phyloP scores from a whole-genome alignment of 2,797 vertebrate species.

The Coregonus suidteri region DNA sequence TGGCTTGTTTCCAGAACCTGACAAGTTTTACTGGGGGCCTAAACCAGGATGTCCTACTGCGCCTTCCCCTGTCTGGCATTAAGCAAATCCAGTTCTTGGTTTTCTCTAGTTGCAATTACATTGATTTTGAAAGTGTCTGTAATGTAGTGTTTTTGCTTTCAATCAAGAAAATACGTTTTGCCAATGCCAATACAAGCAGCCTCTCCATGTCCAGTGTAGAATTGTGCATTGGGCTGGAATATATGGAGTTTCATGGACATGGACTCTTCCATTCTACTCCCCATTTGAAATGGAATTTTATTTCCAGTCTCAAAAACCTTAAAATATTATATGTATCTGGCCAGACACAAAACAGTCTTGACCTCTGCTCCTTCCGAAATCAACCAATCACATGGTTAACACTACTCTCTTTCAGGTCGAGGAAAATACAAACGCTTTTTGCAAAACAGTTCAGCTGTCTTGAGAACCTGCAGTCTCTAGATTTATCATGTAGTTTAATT shows the following conservation, averaged over 20 bases:
- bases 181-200: not conserved
- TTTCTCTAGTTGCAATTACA: accelerated
- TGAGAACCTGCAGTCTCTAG: not conserved
- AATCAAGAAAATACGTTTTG: not conserved
- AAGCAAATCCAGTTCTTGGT: not conserved
- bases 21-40: not conserved
- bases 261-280: accelerated
- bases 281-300: not conserved
- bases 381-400: not conserved
- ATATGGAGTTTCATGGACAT: not conserved
- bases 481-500: not conserved
- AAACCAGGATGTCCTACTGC: not conserved
- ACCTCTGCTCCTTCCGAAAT: slow-evolving; percentile 11
- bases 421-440: not conserved
- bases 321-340: too few relatives aligned
- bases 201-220: not conserved
- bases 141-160: not conserved
- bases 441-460: not conserved
- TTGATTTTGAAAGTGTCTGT: slow-evolving; percentile 5
- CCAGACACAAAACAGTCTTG: too few relatives aligned
- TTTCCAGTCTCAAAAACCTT: not conserved
- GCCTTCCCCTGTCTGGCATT: slow-evolving; percentile 8
- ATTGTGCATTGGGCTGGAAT: not conserved
- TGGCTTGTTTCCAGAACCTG: slow-evolving; percentile 12
- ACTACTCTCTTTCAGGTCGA: not conserved